phyloP scores from a whole-genome alignment of 2,113 vertebrate species.

The Pachypanchax playfairii region DNA sequence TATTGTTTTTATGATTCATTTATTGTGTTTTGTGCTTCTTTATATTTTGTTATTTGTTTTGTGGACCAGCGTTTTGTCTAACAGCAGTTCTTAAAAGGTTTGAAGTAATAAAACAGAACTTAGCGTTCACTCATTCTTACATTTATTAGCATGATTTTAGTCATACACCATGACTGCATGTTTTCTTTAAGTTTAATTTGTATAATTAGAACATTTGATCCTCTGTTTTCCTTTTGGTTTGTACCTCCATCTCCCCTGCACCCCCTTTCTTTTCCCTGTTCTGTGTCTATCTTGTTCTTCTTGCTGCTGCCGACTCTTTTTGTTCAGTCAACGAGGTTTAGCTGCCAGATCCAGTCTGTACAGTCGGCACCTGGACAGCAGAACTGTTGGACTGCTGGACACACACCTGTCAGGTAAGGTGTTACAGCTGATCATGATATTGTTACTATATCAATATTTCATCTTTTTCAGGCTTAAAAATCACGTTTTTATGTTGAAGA shows the following conservation, averaged over 20 bases:
- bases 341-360: conserved; percentile 73
- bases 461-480: not conserved
- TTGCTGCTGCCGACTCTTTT: conserved; percentile 19
- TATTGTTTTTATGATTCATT: too few relatives aligned
- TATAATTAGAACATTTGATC: conserved; percentile 20
- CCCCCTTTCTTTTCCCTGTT: not conserved
- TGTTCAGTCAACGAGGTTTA: conserved; percentile 67
- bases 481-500: too few relatives aligned
- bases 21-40: too few relatives aligned
- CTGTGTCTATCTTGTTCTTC: conserved; percentile 1
- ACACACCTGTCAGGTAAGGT: conserved; percentile 59
- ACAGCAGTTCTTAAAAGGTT: not conserved
- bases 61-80: too few relatives aligned
- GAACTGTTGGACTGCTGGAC: conserved; percentile 31
- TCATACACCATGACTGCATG: not conserved
- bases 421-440: not conserved
- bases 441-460: not conserved
- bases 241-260: conserved; percentile 5
- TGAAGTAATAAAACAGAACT: not conserved
- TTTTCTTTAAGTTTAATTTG: conserved; percentile 35
- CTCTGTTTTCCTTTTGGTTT: conserved; percentile 8
- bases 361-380: conserved; percentile 72
- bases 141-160: not conserved
- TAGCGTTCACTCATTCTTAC: not conserved
- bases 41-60: too few relatives aligned